These are phyloP conservation scores for Xanthorhoe designata DNA, from an alignment of 2,888 invertebrate genomes.

Conservation along the genomic window DNA sequence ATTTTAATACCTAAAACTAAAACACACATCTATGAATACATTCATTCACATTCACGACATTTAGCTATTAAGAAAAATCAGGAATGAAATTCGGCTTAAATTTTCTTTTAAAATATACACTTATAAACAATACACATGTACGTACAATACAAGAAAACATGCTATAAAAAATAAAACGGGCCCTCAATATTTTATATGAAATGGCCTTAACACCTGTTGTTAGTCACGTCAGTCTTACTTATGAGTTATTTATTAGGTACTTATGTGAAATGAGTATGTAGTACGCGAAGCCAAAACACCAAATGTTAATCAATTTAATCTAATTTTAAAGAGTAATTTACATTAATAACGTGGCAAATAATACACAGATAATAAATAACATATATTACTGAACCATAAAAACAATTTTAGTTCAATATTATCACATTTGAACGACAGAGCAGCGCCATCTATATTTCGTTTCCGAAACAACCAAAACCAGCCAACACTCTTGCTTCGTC, in stretches of 20 bases:
- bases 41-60: not conserved
- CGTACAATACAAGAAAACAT: not conserved
- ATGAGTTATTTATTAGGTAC: too few relatives aligned
- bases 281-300: slow-evolving; percentile 31
- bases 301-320: slow-evolving; percentile 7
- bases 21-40: not conserved
- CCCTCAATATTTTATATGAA: too few relatives aligned
- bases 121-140: not conserved
- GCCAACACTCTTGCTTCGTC: not conserved
- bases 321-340: too few relatives aligned
- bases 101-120: not conserved
- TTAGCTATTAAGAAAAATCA: not conserved
- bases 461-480: not conserved
- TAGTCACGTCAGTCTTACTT: too few relatives aligned
- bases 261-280: not conserved
- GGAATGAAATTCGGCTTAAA: too few relatives aligned
- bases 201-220: too few relatives aligned
- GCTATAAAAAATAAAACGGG: not conserved
- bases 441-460: not conserved
- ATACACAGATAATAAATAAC: not conserved
- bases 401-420: not conserved
- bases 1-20: not conserved
- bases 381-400: not conserved
- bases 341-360: not conserved
- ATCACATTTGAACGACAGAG: not conserved